Percentiles rank a stretch among this genome's conserved stretches.
These are phyloP conservation scores for Oligia latruncula DNA, from an alignment of 2,888 invertebrate species.

Conservation along the genomic window DNA sequence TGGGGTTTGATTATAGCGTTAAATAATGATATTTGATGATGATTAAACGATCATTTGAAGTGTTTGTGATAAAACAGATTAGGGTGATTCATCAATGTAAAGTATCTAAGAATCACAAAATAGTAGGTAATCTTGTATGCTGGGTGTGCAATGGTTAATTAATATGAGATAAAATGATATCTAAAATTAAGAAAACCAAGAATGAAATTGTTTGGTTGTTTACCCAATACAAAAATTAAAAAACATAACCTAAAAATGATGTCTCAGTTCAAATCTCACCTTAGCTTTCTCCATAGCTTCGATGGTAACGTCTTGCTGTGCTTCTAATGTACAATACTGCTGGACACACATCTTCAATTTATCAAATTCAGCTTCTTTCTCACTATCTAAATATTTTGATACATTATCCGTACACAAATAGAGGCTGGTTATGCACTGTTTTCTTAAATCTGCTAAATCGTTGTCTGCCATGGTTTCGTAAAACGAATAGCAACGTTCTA, in stretches of 20 bases:
- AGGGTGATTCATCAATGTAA: not conserved
- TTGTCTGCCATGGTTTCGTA: conserved; percentile 70
- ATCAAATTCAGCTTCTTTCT: conserved; percentile 78
- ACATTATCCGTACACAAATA: conserved; percentile 83
- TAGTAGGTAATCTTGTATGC: not conserved
- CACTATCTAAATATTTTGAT: conserved; percentile 81
- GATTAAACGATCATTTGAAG: not conserved
- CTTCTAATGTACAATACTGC: conserved; percentile 81
- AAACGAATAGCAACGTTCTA: not conserved
- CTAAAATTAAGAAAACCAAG: not conserved
- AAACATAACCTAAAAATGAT: conserved; percentile 35
- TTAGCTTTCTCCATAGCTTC: conserved; percentile 80
- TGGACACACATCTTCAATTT: conserved; percentile 78
- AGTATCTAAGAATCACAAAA: not conserved
- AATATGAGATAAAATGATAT: not conserved
- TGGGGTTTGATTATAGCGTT: not conserved
- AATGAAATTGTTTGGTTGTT: not conserved
- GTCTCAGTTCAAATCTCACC: conserved; percentile 60
- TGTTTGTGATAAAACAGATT: not conserved
- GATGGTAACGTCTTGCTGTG: conserved; percentile 79
- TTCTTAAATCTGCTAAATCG: conserved; percentile 81
- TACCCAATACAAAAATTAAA: not conserved
- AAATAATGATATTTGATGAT: not conserved
- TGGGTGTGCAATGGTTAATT: not conserved
- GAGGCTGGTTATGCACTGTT: conserved; percentile 83